Evolutionary conservation across 2,113 vertebrate genomes (phyloP), one percentile per base, ranked within the genome.

Genomic region (Sylvilagus bachmani): DNA sequence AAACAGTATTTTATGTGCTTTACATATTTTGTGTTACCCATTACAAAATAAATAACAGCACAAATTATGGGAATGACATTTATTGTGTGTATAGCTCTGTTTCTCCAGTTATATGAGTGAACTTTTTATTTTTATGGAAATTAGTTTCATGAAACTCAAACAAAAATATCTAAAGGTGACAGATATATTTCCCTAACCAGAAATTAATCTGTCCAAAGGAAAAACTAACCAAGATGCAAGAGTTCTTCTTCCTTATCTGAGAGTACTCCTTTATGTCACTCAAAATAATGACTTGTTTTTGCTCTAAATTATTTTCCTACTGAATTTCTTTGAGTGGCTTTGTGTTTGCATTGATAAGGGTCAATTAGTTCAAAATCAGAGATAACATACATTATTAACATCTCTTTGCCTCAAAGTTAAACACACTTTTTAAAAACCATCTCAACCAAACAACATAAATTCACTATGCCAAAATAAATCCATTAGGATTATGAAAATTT

Each of bases 41-140:
- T 85, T 92, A 90, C 51, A 91, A 93, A 88, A 92, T 97, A 97
- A 96, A 94, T 96, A 95, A 94, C 36, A 84, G 78, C 96, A 93
- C 16, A 93, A 94, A 84, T 96, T 95, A 96, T 95, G 33, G 25
- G 29, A 92, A 84, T 92, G 79, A 82, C 8, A 9, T 96, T 95
- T 95, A 95, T 94, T 97, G 9, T 77, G 31, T 95, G 1, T 92
- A 86, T 86, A 69, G 89, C 22, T 75, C 69, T 92, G 67, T 87
- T 96, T 91, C 79, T 97, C 33, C 27, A 29, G 10, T 78, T 82
- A 61, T 58, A 36, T 84, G 67, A 73, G 84, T 86, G 13, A 94
- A 95, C 92, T 95, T 96, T 96, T 97, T 95, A 97, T 94, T 96
- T 97, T 96, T 95, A 94, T 93, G 79, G 61, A 97, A 97, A 93